Percentiles rank a stretch among this genome's conserved stretches.
Conservation (phyloP, 2,888 invertebrate species). For the Camptogramma bilineatum region DNA sequence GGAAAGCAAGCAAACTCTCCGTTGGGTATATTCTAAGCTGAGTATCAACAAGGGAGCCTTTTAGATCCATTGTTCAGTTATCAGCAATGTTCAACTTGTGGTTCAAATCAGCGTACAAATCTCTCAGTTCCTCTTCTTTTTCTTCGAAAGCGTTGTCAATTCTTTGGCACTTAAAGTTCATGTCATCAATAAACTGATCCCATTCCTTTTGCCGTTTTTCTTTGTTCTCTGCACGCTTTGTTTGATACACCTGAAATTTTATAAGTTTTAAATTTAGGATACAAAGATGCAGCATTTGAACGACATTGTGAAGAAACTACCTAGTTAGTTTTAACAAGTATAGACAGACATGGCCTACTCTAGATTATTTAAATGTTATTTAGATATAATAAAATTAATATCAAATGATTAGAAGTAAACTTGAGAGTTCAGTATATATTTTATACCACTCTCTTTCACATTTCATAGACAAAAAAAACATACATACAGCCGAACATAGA, state of each 20-base stretch:
- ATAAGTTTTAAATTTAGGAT: too few species aligned
- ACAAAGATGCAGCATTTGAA: too few species aligned
- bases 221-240: conserved; percentile 62
- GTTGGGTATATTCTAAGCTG: conserved; percentile 88
- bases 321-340: too few species aligned
- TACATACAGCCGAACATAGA: too few species aligned
- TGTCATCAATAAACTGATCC: conserved; percentile 91
- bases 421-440: too few species aligned
- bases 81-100: conserved; percentile 88
- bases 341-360: too few species aligned
- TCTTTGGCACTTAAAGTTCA: conserved; percentile 90
- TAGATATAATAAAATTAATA: too few species aligned
- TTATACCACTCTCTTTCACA: too few species aligned
- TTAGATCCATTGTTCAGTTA: conserved; percentile 77
- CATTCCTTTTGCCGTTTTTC: conserved; percentile 85
- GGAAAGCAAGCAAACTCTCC: conserved; percentile 81
- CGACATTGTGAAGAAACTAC: conserved; percentile 49
- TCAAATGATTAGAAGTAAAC: too few species aligned
- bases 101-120: conserved; percentile 91
- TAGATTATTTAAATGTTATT: too few species aligned
- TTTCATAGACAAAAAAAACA: too few species aligned
- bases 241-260: conserved; percentile 51
- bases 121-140: conserved; percentile 91
- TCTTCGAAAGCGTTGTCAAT: conserved; percentile 92
- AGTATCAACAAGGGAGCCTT: conserved; percentile 87